A percentile compares a stretch with the other conserved stretches of the same genome.
These are phyloP conservation scores for Limenitis arthemis DNA, from an alignment of 2,888 invertebrate genomes.

Conservation along the genomic window DNA sequence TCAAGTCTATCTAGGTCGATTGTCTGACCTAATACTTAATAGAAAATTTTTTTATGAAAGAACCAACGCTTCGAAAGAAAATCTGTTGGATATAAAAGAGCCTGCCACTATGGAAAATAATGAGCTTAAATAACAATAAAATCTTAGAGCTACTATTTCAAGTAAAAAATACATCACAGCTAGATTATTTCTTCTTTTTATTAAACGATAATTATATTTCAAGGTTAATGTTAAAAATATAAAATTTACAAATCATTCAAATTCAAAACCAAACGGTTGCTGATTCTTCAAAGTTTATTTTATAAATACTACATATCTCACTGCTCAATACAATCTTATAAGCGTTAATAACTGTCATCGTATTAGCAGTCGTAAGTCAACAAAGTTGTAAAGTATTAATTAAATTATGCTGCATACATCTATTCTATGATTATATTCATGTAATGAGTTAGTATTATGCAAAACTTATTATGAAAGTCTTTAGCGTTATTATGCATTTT, in stretches of 20 bases:
- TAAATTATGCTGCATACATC: constrained; percentile 4
- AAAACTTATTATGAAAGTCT: not conserved
- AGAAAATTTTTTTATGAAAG: not conserved
- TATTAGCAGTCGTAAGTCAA: not conserved
- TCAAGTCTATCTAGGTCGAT: not conserved
- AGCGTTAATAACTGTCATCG: not conserved
- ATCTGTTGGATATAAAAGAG: constrained; percentile 1
- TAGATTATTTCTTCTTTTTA: not conserved
- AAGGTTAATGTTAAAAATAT: not conserved
- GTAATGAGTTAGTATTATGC: not conserved
- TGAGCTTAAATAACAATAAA: constrained; percentile 11
- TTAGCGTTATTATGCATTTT: not conserved
- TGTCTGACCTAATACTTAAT: not conserved
- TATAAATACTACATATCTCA: not conserved
- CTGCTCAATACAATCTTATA: not conserved
- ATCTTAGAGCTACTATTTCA: constrained; percentile 3
- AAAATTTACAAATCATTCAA: no score
- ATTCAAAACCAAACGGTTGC: no score
- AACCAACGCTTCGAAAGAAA: not conserved
- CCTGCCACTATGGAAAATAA: constrained; percentile 6
- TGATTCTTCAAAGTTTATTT: constrained; percentile 30
- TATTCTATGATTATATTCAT: constrained; percentile 6
- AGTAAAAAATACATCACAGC: constrained; percentile 1
- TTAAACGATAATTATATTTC: not conserved
- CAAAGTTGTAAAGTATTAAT: constrained; percentile 4